phyloP scores from a whole-genome alignment of 2,113 vertebrate genomes.

The Xyrauchen texanus region DNA sequence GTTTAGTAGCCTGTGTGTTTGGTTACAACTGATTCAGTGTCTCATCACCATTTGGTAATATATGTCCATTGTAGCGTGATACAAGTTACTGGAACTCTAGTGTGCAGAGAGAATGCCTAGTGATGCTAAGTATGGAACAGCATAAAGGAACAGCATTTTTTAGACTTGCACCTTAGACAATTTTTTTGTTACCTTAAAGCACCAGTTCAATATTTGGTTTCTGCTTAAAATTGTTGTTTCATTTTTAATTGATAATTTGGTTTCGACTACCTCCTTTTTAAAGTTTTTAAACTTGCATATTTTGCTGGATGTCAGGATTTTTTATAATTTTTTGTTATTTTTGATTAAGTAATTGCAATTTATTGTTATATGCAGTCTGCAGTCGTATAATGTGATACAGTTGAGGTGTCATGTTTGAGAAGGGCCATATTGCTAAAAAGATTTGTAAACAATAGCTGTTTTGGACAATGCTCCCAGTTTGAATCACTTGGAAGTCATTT shows the following conservation, averaged over 20 bases:
- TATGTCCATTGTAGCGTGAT: conserved; percentile 4
- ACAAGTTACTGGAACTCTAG: not conserved
- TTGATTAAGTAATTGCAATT: too few species aligned
- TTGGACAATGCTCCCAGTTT: not conserved
- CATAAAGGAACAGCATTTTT: not conserved
- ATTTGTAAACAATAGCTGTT: not conserved
- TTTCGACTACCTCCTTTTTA: not conserved
- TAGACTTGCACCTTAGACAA: not conserved
- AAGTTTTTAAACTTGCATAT: not conserved
- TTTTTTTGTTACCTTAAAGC: too few species aligned
- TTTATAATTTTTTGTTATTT: too few species aligned
- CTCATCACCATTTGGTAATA: not conserved
- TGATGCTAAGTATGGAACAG: too few species aligned
- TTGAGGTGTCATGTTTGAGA: not conserved
- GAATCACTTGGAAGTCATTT: too few species aligned
- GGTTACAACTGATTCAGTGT: conserved; percentile 1
- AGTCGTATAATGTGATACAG: not conserved
- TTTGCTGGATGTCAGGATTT: not conserved
- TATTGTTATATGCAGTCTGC: not conserved
- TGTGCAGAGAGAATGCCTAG: not conserved
- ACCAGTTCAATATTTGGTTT: too few species aligned
- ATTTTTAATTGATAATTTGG: not conserved
- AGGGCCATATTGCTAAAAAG: not conserved
- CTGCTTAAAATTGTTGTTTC: not conserved
- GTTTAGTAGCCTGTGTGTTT: conserved; percentile 23